A percentile compares a stretch with the other conserved stretches of the same genome.
Conservation (phyloP, 2,797 vertebrate genomes). For the Microhierax caerulescens region DNA sequence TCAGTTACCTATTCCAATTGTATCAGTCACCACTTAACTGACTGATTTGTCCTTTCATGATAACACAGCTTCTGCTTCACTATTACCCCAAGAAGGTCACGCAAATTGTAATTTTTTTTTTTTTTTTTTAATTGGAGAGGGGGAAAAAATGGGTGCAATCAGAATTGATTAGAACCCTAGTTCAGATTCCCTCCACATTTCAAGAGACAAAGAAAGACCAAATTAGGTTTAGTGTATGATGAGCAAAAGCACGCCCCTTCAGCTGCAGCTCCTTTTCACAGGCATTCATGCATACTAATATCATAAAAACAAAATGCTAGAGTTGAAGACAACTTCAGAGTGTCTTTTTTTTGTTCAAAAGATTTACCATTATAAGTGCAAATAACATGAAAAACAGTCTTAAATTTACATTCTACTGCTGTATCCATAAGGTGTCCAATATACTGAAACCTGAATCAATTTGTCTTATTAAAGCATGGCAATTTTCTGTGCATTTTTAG, state of each 20-base stretch:
- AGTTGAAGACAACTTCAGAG: constrained; percentile 61
- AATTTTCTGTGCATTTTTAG: constrained; percentile 67
- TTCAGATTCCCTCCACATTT: constrained; percentile 58
- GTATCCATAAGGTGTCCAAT: constrained; percentile 17
- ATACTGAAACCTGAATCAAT: constrained; percentile 40
- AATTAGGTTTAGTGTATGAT: constrained; percentile 63
- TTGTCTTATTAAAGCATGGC: constrained; percentile 47
- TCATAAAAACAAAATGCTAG: constrained; percentile 50
- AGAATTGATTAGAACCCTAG: constrained; percentile 19
- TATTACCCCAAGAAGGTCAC: background rate
- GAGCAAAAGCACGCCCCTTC: constrained; percentile 60
- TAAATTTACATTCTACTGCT: constrained; percentile 57
- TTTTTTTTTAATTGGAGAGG: background rate
- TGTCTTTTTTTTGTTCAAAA: constrained; percentile 56
- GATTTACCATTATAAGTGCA: constrained; percentile 49
- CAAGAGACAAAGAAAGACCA: constrained; percentile 58
- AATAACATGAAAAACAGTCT: constrained; percentile 30
- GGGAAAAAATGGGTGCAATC: constrained; percentile 31
- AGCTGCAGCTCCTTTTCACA: constrained; percentile 60
- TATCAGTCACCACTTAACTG: background rate
- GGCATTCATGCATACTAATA: constrained; percentile 66
- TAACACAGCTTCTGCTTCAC: background rate
- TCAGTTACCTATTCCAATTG: background rate
- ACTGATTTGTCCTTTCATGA: background rate
- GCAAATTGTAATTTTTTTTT: background rate